Percentiles rank a stretch among this genome's conserved stretches.
phyloP scores from a whole-genome alignment of 2,888 invertebrate genomes.

The Odontothrips loti region DNA sequence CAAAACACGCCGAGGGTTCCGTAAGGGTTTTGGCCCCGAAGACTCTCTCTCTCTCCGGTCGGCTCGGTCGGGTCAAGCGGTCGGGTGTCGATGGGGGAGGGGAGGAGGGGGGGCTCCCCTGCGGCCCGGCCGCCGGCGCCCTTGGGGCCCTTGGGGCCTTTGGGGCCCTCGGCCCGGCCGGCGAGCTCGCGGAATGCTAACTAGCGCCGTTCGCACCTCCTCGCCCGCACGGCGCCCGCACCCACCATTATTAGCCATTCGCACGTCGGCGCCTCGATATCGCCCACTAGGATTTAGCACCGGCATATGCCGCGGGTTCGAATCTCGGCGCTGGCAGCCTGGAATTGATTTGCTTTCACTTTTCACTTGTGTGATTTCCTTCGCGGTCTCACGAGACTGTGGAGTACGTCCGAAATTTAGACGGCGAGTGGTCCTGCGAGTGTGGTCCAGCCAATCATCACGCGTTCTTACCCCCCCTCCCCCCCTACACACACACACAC shows the following conservation, averaged over 20 bases:
- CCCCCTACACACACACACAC: too few relatives aligned
- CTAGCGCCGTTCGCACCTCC: slow-evolving; percentile 15
- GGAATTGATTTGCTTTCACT: too few relatives aligned
- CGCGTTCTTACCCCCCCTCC: too few relatives aligned
- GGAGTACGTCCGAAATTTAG: too few relatives aligned
- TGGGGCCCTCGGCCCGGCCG: not conserved
- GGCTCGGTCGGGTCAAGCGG: not conserved
- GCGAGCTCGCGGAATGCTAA: slow-evolving; percentile 1
- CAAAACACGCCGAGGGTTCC: slow-evolving; percentile 2
- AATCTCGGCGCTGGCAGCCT: not conserved
- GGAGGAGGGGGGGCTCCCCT: not conserved
- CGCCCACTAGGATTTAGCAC: not conserved
- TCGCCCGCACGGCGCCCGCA: not conserved
- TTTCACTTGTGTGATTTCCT: too few relatives aligned
- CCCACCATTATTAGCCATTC: not conserved
- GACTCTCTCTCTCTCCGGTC: not conserved
- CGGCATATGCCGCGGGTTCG: not conserved
- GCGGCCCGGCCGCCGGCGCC: slow-evolving; percentile 1
- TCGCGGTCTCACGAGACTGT: too few relatives aligned
- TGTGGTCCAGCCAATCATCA: too few relatives aligned
- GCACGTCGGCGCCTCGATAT: not conserved
- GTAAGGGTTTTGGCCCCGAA: not conserved
- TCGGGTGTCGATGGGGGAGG: not conserved
- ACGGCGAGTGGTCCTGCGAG: too few relatives aligned
- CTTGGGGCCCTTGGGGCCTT: not conserved